Conservation (phyloP, 2,113 vertebrate genomes). For the Zeus faber region DNA sequence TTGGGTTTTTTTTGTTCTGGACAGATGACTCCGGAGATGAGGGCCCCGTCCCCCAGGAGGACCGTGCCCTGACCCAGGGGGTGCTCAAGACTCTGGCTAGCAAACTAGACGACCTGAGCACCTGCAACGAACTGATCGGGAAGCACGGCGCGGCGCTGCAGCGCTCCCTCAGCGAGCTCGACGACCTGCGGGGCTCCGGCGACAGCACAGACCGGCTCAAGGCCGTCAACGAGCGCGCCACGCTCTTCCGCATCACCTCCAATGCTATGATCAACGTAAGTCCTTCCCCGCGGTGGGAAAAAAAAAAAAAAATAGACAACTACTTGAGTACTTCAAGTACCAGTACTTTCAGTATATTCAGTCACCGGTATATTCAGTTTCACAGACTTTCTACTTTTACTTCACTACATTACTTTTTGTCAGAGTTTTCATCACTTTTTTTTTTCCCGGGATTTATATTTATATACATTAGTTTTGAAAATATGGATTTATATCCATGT, state of each 20-base stretch:
- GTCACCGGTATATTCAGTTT: no score
- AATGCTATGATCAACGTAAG: slow-evolving; percentile 91
- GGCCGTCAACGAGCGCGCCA: slow-evolving; percentile 86
- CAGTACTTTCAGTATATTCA: no score
- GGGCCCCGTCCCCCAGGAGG: slow-evolving; percentile 81
- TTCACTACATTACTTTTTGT: no score
- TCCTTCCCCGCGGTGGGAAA: no score
- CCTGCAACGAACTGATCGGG: slow-evolving; percentile 93
- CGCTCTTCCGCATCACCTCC: slow-evolving; percentile 94
- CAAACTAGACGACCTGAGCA: slow-evolving; percentile 91
- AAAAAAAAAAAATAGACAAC: no score
- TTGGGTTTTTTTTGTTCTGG: slow-evolving; percentile 2
- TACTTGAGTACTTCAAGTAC: no score
- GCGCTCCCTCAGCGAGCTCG: slow-evolving; percentile 91
- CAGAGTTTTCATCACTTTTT: no score
- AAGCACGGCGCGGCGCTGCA: slow-evolving; percentile 94
- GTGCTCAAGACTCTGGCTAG: slow-evolving; percentile 82
- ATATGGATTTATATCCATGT: no score
- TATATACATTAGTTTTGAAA: no score
- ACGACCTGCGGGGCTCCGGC: slow-evolving; percentile 76
- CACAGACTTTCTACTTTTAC: no score
- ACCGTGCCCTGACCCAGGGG: slow-evolving; percentile 81
- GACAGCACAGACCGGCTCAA: slow-evolving; percentile 88
- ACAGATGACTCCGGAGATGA: slow-evolving; percentile 96
- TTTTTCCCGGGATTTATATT: no score